Evolutionary conservation across 92 coral and sea anemone genomes (phyloP), one percentile per base, ranked within the genome.

Genomic region (Galaxea fascicularis): DNA sequence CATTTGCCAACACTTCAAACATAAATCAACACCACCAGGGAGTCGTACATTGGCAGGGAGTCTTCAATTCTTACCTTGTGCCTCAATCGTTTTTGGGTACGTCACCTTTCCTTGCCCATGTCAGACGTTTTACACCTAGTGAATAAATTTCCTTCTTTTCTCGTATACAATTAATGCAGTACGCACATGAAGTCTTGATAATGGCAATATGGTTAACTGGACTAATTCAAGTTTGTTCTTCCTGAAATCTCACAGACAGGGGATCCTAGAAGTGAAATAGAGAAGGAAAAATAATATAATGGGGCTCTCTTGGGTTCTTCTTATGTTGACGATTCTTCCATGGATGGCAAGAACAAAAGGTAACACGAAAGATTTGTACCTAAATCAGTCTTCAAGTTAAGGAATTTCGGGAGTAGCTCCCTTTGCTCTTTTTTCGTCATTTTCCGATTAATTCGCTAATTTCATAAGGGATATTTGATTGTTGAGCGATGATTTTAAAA

Each of bases 341-440:
- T 71, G 68, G 78, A 82, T 59, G 60, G 76, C 67, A 13, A 71
- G 26, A 71, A 53, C 86, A 70, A 54, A 82, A 82, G 86, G 78
- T 82, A 57, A 60, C 21, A 25, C 6, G 10, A 35, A n/a, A 20
- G 11, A 2, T 35, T 35, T 35, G 3, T 35, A 35, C 41, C 41
- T 35, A 35, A 35, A 35, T 35, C n/a, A n/a, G n/a, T n/a, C 41
- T 35, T 35, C 41, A 2, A 35, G 2, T 2, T 35, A 35, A 35
- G 6, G 41, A 6, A 35, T 35, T 35, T 6, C 41, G 6, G 3
- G 41, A 35, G 2, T 35, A 35, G n/a, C n/a, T n/a, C n/a, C n/a
- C 41, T 35, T 35, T 35, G 41, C 2, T 35, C 6, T 35, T 2
- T 35, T 35, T 35, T 35, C 2, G 41, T 35, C 41, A 35, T 35